Base-by-base conservation (phyloP, 2,888 invertebrate species). In the Drosophila helvetica region DNA sequence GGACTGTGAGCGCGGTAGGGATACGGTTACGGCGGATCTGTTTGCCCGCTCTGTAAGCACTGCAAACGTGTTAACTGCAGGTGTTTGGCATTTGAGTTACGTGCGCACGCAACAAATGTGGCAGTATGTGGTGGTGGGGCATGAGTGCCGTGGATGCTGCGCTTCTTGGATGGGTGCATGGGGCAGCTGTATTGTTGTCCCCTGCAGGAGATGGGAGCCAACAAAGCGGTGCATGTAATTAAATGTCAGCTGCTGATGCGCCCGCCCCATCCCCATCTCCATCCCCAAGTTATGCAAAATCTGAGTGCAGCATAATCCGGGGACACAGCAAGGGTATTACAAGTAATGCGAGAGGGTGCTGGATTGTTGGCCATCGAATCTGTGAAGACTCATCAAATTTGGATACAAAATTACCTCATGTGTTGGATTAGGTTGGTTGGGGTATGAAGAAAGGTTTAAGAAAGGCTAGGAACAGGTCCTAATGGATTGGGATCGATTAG, bases 31-130 rank as follows among this genome's bases (percentile, higher is more conserved):
- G 5, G 15, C 33, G 33, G 33, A 33, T 65, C 55, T 73, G 74
- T 68, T 79, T 76, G 78, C 66, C 56, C 60, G 52, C 72, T 73
- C 62, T 75, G 80, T 79, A 80, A 79, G 77, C 80, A 70, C 60
- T 70, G 62, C 65, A 65, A 79, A 86, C 83, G 86, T 84, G 83
- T 80, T 86, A 86, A 83, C 86, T 84, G 83, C 83, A 86, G 86
- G 80, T 84, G 86, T 85, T 82, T 77, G 82, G 83, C 83, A 82
- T 84, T 86, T 84, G 83, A 79, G 79, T 79, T 80, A 83, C 83
- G 83, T 84, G 83, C 75, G 79, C 79, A 72, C 74, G 83, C 83
- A 84, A 83, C 86, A 86, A 83, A 86, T 83, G 60, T 60, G 70
- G 48, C 46, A 51, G 63, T 48, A 33, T 42, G 17, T 4, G 38